These are phyloP conservation scores for Lithobates sylvaticus DNA, from an alignment of 2,797 vertebrate genomes.

Conservation along the genomic window DNA sequence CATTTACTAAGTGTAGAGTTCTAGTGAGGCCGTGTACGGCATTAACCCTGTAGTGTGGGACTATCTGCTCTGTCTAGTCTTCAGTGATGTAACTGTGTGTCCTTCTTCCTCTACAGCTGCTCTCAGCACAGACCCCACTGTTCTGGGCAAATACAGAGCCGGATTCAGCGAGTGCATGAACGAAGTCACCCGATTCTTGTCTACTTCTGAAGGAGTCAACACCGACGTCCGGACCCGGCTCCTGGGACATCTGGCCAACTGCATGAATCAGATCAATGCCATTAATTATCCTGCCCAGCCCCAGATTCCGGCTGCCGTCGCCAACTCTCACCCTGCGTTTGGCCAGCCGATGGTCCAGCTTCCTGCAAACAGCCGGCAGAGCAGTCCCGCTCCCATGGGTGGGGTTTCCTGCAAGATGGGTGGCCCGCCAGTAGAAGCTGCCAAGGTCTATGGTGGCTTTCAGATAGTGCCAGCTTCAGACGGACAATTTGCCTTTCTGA, in stretches of 20 bases:
- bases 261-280: constrained; percentile 98
- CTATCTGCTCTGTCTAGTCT: not conserved
- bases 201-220: constrained; percentile 97
- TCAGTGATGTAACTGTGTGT: not conserved
- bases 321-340: constrained; percentile 81
- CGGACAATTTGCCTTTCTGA: constrained; percentile 98
- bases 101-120: constrained; percentile 78
- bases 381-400: constrained; percentile 79
- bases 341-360: constrained; percentile 85
- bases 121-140: constrained; percentile 92
- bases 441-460: constrained; percentile 94
- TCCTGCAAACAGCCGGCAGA: constrained; percentile 79
- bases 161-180: constrained; percentile 99
- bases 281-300: constrained; percentile 92
- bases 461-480: constrained; percentile 94
- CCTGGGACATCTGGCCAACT: constrained; percentile 94
- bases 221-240: constrained; percentile 95
- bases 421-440: constrained; percentile 79
- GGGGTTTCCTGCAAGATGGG: constrained; percentile 85
- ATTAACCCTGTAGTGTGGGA: no score
- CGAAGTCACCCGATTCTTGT: constrained; percentile 96
- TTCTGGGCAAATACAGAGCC: constrained; percentile 94
- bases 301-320: constrained; percentile 80
- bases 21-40: no score
- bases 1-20: no score